Base-by-base conservation (phyloP, 2,113 vertebrate species). In the Melierax canorus region DNA sequence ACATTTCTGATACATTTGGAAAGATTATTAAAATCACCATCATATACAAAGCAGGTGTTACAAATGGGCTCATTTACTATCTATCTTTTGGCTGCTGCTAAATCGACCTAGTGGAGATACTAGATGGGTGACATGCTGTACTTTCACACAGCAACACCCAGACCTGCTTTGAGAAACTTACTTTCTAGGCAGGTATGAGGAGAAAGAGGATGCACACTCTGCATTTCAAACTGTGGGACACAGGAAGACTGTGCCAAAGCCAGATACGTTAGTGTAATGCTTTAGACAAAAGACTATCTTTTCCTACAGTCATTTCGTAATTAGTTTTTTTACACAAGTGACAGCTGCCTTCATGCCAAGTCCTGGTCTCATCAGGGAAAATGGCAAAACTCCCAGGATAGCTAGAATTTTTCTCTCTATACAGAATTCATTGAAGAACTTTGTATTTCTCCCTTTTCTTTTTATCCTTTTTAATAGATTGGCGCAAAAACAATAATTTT, bases 331-430 rank as follows among this genome's bases (percentile, higher is more conserved):
- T 86, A 59, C 46, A 63, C 48, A 68, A 97, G 84, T 95, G 81
- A 69, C 89, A 86, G 38, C 86, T 85, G 76, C 81, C 79, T 92
- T 91, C 62, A 36, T 91, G 84, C 91, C 94, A 95, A 69, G 39
- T 59, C 64, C 69, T 73, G 34, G 53, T 91, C 84, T 92, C 88
- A 78, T 90, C 71, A 75, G 71, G 45, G 50, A 92, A 93, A 93
- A 95, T 97, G 96, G 96, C 96, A 95, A 69, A 76, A 23, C n/a
- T 90, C 84, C 96, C 95, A 88, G 84, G 55, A 94, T 92, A 87
- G 71, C 66, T 86, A 26, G 41, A 77, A 81, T 91, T 94, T 92
- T 93, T 88, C 39, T 78, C 69, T 92, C 81, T 60, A 26, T 82
- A 29, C 60, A 71, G 27, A 82, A 84, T 91, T 88, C 39, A 76